A percentile compares a stretch with the other conserved stretches of the same genome.
These are phyloP conservation scores for Muscina levida DNA, from an alignment of 2,888 invertebrate species.

Conservation along the genomic window DNA sequence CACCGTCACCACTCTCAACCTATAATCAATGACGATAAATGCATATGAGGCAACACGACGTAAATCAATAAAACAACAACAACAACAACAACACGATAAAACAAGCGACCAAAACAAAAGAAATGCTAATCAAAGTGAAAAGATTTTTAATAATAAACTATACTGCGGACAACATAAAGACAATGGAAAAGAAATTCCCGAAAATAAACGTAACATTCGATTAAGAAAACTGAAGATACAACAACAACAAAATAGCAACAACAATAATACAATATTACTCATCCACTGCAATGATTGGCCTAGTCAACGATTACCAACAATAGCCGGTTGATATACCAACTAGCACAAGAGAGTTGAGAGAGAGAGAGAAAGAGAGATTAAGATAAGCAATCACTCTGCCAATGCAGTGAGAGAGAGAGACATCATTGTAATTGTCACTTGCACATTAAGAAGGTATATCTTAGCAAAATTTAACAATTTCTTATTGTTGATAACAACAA, in stretches of 20 bases:
- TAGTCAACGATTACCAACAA: not conserved
- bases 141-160: conserved; percentile 14
- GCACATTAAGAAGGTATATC: conserved; percentile 7
- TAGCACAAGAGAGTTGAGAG: too few species aligned
- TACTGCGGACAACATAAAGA: conserved; percentile 11
- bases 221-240: conserved; percentile 21
- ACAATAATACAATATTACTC: conserved; percentile 32
- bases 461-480: conserved; percentile 2
- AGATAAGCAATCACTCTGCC: too few species aligned
- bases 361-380: too few species aligned
- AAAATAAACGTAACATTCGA: conserved; percentile 18
- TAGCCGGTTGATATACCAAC: not conserved
- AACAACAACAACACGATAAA: not conserved
- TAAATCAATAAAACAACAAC: conserved; percentile 50
- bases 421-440: conserved; percentile 1
- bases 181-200: conserved; percentile 39
- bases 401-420: conserved; percentile 1
- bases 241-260: too few species aligned
- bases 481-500: too few species aligned
- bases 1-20: too few species aligned
- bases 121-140: conserved; percentile 43
- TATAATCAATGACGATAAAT: conserved; percentile 37
- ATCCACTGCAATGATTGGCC: not conserved
- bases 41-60: conserved; percentile 22
- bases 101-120: conserved; percentile 15